phyloP scores from a whole-genome alignment of 2,797 vertebrate genomes.

The Florisuga fusca region DNA sequence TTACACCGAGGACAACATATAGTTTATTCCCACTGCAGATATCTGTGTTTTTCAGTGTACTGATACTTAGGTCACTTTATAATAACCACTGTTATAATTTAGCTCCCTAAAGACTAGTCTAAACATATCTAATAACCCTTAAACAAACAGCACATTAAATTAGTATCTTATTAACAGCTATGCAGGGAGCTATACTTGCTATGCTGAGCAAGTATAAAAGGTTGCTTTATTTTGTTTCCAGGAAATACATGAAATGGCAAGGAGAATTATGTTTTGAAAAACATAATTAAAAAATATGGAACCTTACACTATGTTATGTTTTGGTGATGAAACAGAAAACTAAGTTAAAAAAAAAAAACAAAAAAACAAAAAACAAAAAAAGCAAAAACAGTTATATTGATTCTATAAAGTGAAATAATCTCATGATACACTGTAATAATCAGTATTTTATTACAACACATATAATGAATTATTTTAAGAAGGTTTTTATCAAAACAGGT shows the following conservation, averaged over 20 bases:
- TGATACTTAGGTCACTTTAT: not conserved
- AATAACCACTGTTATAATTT: not conserved
- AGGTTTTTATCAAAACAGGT: not conserved
- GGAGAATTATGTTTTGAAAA: not conserved
- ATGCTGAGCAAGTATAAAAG: rapidly evolving
- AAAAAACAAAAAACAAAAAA: too few species aligned
- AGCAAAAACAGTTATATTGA: not conserved
- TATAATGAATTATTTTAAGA: not conserved
- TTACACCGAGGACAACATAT: rapidly evolving
- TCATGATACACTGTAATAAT: not conserved
- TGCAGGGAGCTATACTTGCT: too few species aligned
- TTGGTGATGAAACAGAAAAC: not conserved
- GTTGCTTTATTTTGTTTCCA: not conserved
- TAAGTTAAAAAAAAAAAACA: not conserved
- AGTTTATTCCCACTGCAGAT: not conserved
- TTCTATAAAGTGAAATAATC: not conserved
- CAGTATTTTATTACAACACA: not conserved
- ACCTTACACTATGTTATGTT: not conserved
- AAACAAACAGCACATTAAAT: not conserved
- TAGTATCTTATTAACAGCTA: not conserved
- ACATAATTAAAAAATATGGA: too few species aligned
- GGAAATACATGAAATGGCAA: not conserved
- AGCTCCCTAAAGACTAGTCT: too few species aligned
- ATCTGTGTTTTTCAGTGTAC: not conserved
- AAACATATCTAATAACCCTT: not conserved